Conservation (phyloP, 2,113 vertebrate species). For the Brachypodius melanocephalos region DNA sequence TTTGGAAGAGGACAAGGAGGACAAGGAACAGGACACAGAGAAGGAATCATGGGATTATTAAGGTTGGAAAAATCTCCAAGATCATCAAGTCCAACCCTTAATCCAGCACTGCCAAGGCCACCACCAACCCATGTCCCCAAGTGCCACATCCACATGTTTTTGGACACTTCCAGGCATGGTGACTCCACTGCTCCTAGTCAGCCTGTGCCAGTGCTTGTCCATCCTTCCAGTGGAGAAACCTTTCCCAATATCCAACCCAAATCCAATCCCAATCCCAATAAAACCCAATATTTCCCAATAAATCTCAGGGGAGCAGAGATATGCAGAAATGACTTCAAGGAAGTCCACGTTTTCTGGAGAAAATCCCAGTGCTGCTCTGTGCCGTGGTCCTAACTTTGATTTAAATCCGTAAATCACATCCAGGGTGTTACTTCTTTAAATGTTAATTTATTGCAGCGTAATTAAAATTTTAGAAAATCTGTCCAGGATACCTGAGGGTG, state of each 20-base stretch:
- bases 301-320: neutral
- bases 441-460: neutral
- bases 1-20: neutral
- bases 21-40: neutral
- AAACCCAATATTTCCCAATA: no score
- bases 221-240: neutral
- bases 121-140: neutral
- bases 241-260: neutral
- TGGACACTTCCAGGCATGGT: neutral
- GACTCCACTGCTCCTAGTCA: neutral
- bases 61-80: neutral
- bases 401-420: no score
- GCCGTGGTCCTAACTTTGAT: neutral
- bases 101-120: neutral
- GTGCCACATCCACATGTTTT: rapidly evolving
- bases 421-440: neutral
- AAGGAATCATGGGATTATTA: neutral
- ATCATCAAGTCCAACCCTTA: neutral
- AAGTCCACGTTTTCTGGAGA: neutral
- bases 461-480: neutral
- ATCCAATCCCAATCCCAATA: no score
- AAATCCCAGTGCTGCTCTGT: neutral
- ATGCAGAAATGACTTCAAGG: neutral
- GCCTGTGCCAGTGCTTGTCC: neutral
- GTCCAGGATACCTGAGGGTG: neutral